Conservation (phyloP, 1,140 invertebrate genomes). For the Trinorchestia longiramus region DNA sequence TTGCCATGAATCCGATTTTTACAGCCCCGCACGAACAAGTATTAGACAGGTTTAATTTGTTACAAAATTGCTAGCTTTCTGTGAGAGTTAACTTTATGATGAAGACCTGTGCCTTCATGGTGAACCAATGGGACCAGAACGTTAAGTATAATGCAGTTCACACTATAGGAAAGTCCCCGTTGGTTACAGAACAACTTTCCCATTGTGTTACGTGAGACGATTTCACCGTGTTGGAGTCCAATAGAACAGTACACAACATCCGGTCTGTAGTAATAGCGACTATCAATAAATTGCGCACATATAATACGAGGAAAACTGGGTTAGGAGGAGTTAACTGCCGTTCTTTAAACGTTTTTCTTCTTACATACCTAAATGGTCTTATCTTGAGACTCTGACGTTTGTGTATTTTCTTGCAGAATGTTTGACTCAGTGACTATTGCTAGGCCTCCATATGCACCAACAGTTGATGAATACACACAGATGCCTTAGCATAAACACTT, state of each 20-base stretch:
- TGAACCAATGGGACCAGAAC: not conserved
- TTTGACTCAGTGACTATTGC: not conserved
- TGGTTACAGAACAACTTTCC: not conserved
- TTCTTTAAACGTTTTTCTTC: not conserved
- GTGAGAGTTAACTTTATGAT: not conserved
- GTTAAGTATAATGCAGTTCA: not conserved
- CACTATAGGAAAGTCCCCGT: not conserved
- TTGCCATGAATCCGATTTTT: too few relatives aligned
- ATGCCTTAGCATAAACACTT: too few relatives aligned
- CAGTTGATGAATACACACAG: too few relatives aligned
- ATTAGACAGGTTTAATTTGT: too few relatives aligned
- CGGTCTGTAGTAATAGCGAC: not conserved
- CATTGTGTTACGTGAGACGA: not conserved
- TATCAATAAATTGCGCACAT: not conserved
- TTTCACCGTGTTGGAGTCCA: not conserved
- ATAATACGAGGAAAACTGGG: not conserved
- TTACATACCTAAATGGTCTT: not conserved
- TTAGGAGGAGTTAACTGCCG: not conserved
- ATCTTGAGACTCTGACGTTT: not conserved
- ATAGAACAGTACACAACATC: not conserved
- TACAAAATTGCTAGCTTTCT: not conserved
- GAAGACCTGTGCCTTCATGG: not conserved
- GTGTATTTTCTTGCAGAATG: not conserved
- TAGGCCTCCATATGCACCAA: not conserved
- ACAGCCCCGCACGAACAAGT: too few relatives aligned